These are phyloP conservation scores for Cartodere bifasciata DNA, from an alignment of 2,888 invertebrate genomes.

Conservation along the genomic window DNA sequence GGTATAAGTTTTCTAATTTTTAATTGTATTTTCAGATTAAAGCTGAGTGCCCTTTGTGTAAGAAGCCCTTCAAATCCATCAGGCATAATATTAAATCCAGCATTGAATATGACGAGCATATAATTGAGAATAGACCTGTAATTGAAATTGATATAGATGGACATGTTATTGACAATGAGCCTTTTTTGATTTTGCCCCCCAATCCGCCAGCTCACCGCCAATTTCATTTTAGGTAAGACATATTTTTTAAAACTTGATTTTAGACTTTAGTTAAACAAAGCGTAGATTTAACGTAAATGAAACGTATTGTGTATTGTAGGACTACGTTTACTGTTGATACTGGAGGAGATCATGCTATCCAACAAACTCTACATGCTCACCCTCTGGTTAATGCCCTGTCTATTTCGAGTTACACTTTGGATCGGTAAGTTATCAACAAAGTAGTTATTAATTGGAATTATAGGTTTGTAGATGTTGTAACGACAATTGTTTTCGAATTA, in stretches of 20 bases:
- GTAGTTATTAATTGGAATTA: too few relatives aligned
- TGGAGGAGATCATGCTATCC: conserved; percentile 45
- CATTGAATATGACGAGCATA: conserved; percentile 78
- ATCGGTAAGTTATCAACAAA: conserved; percentile 1
- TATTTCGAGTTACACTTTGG: conserved; percentile 9
- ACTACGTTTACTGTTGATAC: conserved; percentile 56
- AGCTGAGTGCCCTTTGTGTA: conserved; percentile 88
- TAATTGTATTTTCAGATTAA: conserved; percentile 55
- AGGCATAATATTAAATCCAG: conserved; percentile 84
- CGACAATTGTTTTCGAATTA: too few relatives aligned
- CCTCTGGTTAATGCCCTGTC: conserved; percentile 26
- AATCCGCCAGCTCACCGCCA: conserved; percentile 24
- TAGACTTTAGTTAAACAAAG: conserved; percentile 3
- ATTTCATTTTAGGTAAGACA: conserved; percentile 32
- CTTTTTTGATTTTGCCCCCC: conserved; percentile 23
- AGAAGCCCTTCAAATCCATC: conserved; percentile 80
- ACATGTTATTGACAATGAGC: conserved; percentile 22
- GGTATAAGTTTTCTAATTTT: conserved; percentile 7
- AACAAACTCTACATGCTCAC: conserved; percentile 41
- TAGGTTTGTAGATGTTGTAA: too few relatives aligned
- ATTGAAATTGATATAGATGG: conserved; percentile 16
- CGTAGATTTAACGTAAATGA: background rate
- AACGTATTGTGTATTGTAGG: conserved; percentile 36
- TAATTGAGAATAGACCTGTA: conserved; percentile 30
- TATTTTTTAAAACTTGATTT: conserved; percentile 1